Base-by-base conservation (phyloP, 2,113 vertebrate species). In the Hippocampus abdominalis region DNA sequence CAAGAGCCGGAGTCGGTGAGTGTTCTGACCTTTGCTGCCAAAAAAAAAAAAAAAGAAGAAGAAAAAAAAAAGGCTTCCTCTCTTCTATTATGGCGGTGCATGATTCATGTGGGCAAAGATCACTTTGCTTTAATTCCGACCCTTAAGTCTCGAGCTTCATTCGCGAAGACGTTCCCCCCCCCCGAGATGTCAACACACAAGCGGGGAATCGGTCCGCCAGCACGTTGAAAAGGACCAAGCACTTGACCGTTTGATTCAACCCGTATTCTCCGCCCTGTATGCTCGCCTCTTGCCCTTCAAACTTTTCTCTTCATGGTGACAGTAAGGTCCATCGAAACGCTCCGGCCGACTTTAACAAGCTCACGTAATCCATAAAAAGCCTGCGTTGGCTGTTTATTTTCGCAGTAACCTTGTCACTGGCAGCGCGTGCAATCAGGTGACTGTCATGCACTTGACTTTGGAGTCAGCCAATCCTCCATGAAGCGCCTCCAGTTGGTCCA, bases 11-110 rank as follows among this genome's bases (percentile, higher is more conserved):
- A 56, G 53, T 40, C 66, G 66, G 67, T 80, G 79, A 76, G 75
- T 78, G 56, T n/a, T 66, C 56, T 89, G 83, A 88, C 87, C 67
- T 69, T 59, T 44, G 29, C 48, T 53, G 48, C 46, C 53, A 10
- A 13, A 8, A 42, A n/a, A 13, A 44, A 44, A 12, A 12, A 44
- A 9, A n/a, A n/a, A 63, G 36, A n/a, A 40, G 9, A 39, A 40
- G 8, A 40, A 63, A 40, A 23, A 63, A 59, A 23, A 42, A 64
- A 59, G 23, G 54, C 49, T 46, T 66, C 46, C 8, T 44, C 4
- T 44, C n/a, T 29, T 59, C 36, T 20, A 8, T 57, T 13, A 64
- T 44, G 5, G 3, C 27, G 10, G n/a, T 66, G 23, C 2, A 7
- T 44, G 62, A 63, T 70, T 64, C 51, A 61, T 8, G 0, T 21